A percentile compares a stretch with the other conserved stretches of the same genome.
These are phyloP conservation scores for Aphelenchoides besseyi DNA, from an alignment of 1,140 invertebrate genomes.

Conservation along the genomic window DNA sequence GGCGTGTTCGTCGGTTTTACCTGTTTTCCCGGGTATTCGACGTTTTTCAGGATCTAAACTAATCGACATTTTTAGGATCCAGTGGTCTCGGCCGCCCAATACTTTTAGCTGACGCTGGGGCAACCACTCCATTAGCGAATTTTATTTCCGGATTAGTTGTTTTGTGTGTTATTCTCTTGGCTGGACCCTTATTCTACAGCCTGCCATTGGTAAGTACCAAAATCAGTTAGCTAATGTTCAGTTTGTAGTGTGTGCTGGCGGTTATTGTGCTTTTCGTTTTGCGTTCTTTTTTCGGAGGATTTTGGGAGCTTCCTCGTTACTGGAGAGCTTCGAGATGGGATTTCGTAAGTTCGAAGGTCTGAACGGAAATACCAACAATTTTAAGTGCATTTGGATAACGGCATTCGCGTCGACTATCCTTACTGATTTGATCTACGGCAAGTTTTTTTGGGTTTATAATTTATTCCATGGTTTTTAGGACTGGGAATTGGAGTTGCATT, in stretches of 20 bases:
- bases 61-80: constrained; percentile 17
- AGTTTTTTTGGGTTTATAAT: no score
- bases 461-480: no score
- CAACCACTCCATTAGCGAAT: constrained; percentile 20
- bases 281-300: constrained; percentile 8
- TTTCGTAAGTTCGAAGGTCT: neutral
- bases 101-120: constrained; percentile 34
- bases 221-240: neutral
- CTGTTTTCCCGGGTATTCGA: constrained; percentile 33
- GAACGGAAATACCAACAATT: neutral
- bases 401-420: constrained; percentile 31
- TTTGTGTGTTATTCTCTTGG: neutral
- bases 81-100: constrained; percentile 36
- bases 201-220: neutral
- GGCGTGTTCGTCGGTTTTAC: constrained; percentile 29
- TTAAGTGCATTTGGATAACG: constrained; percentile 38
- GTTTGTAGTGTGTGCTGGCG: constrained; percentile 9
- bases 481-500: constrained; percentile 37
- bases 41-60: neutral
- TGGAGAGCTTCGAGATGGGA: constrained; percentile 15
- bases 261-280: constrained; percentile 9
- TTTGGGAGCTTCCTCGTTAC: constrained; percentile 11
- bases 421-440: constrained; percentile 38
- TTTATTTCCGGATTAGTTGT: neutral
- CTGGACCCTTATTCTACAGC: constrained; percentile 7